A percentile compares a stretch with the other conserved stretches of the same genome.
phyloP scores from a whole-genome alignment of 1,140 invertebrate genomes.

The Drosophila pallidifrons region DNA sequence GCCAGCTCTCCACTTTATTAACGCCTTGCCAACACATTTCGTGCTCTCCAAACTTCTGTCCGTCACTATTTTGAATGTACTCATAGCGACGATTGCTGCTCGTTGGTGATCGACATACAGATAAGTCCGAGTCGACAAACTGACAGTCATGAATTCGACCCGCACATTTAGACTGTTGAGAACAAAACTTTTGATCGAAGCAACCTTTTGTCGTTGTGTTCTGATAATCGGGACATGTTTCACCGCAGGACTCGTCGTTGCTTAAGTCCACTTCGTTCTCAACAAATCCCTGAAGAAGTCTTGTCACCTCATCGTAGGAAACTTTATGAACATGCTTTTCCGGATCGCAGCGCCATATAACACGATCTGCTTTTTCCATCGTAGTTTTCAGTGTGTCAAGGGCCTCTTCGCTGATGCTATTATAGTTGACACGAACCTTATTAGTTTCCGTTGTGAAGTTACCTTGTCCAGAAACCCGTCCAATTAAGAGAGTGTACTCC shows the following conservation, averaged over 20 bases:
- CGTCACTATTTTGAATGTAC: neutral
- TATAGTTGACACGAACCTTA: too few species aligned
- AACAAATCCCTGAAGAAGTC: neutral
- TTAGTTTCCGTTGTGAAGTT: too few species aligned
- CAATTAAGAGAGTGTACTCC: too few species aligned
- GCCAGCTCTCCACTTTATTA: neutral
- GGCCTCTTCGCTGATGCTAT: too few species aligned
- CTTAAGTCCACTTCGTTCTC: neutral
- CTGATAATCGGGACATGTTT: neutral
- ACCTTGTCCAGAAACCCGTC: too few species aligned
- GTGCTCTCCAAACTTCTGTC: neutral
- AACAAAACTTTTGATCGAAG: neutral
- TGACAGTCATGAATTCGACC: neutral
- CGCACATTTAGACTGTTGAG: neutral
- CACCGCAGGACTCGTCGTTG: neutral
- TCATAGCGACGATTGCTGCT: slow-evolving; percentile 5
- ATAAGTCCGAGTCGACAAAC: neutral
- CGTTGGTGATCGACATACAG: neutral
- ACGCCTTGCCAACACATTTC: neutral
- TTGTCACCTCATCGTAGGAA: too few species aligned
- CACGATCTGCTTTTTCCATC: neutral
- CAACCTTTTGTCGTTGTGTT: neutral
- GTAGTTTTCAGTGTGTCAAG: too few species aligned
- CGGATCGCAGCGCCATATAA: too few species aligned
- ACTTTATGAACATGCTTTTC: too few species aligned